phyloP scores from a whole-genome alignment of 2,888 invertebrate species.

The Aphodius granarius region DNA sequence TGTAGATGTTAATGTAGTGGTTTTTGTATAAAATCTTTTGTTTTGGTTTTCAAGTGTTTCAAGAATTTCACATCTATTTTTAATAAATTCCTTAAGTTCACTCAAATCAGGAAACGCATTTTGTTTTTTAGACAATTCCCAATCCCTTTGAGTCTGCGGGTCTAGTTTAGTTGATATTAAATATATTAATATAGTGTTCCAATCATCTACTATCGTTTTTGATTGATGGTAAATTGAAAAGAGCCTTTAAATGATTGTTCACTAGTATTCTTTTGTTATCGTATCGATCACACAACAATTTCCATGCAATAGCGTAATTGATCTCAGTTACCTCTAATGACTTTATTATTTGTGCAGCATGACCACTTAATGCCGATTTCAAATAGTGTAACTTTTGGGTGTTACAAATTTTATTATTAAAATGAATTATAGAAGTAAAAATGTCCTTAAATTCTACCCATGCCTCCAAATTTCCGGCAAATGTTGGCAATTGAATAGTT shows the following conservation, averaged over 20 bases:
- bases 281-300: slow-evolving; percentile 19
- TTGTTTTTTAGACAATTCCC: no score
- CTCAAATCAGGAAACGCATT: no score
- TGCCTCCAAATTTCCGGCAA: slow-evolving; percentile 1
- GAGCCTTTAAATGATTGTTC: slow-evolving; percentile 22
- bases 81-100: no score
- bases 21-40: no score
- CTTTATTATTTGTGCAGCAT: slow-evolving; percentile 20
- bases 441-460: slow-evolving; percentile 18
- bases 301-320: slow-evolving; percentile 25
- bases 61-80: no score
- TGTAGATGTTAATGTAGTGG: no score
- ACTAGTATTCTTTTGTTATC: slow-evolving; percentile 21
- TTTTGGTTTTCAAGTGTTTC: no score
- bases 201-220: slow-evolving; percentile 20
- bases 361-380: slow-evolving; percentile 16
- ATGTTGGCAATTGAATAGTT: slow-evolving; percentile 10
- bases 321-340: slow-evolving; percentile 18
- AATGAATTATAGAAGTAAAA: slow-evolving; percentile 11
- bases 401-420: slow-evolving; percentile 5
- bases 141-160: no score
- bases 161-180: not conserved
- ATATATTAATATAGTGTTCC: slow-evolving; percentile 20
- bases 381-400: slow-evolving; percentile 24
- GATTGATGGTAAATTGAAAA: slow-evolving; percentile 17